These are phyloP conservation scores for cat (Felis catus) DNA, from an alignment of 2,113 vertebrate species.

Conservation along the genomic window DNA sequence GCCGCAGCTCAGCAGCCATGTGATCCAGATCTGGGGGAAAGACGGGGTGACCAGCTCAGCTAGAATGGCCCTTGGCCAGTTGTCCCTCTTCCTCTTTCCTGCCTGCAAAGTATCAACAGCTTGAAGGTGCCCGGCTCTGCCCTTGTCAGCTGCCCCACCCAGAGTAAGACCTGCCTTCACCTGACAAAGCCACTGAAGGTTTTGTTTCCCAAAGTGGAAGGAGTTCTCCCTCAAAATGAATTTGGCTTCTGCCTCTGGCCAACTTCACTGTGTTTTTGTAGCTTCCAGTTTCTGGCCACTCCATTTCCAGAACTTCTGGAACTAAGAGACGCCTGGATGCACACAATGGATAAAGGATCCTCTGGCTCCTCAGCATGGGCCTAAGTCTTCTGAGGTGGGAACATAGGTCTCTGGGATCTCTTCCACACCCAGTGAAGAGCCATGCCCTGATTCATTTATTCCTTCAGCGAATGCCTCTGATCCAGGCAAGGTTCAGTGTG, in stretches of 20 bases:
- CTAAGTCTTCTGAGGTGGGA: neutral
- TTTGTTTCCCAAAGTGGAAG: neutral
- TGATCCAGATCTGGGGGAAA: neutral
- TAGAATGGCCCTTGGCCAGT: accelerated
- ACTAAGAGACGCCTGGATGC: neutral
- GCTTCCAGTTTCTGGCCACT: neutral
- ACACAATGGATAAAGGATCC: neutral
- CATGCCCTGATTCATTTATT: neutral
- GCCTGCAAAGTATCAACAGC: neutral
- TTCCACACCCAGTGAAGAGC: accelerated
- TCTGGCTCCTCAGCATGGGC: neutral
- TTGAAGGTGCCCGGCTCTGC: neutral
- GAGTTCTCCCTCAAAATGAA: neutral
- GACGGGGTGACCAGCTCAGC: accelerated
- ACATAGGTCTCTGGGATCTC: neutral
- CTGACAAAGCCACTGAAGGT: accelerated
- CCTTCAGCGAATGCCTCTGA: neutral
- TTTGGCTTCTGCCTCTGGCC: neutral
- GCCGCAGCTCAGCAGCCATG: neutral
- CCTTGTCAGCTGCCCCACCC: accelerated
- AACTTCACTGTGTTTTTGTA: neutral
- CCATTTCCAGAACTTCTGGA: neutral
- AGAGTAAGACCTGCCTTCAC: neutral
- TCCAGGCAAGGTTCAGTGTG: neutral
- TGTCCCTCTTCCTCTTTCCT: neutral